These are phyloP conservation scores for Thryonomys swinderianus DNA, from an alignment of 2,113 vertebrate genomes.

Conservation along the genomic window DNA sequence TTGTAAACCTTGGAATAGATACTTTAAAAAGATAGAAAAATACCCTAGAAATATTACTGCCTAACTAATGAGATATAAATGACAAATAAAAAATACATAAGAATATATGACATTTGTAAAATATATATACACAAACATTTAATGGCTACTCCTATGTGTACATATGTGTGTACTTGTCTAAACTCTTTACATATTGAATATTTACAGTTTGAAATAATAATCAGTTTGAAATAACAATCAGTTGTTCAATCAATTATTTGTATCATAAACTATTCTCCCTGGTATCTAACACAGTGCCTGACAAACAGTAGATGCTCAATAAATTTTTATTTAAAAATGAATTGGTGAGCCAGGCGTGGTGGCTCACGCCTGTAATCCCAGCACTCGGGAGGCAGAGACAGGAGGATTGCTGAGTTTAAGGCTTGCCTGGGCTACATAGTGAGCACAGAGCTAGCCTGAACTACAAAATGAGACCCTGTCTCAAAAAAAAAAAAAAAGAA, in stretches of 20 bases:
- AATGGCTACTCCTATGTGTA: neutral
- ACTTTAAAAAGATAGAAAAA: neutral
- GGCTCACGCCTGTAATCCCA: too few species aligned
- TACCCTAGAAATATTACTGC: neutral
- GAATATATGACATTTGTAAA: neutral
- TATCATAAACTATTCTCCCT: neutral
- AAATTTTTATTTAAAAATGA: conserved; percentile 47
- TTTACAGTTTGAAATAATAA: conserved; percentile 29
- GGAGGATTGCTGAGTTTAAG: too few species aligned
- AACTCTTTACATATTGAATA: neutral
- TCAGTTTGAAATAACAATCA: conserved; percentile 17
- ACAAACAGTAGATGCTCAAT: neutral
- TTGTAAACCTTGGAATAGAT: neutral
- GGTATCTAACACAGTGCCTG: neutral
- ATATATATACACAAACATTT: neutral
- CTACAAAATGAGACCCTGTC: too few species aligned
- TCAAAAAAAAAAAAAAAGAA: too few species aligned
- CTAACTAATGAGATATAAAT: neutral
- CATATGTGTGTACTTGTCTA: neutral
- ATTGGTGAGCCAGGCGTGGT: neutral
- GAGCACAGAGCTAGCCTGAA: too few species aligned
- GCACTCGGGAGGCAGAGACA: too few species aligned
- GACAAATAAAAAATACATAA: neutral
- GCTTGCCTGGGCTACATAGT: too few species aligned
- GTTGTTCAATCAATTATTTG: neutral